phyloP scores from a whole-genome alignment of 2,113 vertebrate species.

The Aplodontia rufa region DNA sequence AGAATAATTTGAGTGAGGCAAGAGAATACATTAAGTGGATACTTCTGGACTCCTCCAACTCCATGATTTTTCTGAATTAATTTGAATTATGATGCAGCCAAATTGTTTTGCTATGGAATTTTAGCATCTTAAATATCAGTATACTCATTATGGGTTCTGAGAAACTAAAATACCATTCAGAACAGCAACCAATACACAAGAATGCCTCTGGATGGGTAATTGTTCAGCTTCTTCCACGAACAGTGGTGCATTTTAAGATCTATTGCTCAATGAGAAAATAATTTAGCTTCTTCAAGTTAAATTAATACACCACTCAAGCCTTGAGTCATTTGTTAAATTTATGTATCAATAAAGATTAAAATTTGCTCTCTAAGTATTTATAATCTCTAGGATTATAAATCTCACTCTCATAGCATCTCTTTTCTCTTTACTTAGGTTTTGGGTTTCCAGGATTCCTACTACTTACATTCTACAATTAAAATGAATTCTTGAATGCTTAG shows the following conservation, averaged over 20 bases:
- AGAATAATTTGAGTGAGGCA: neutral
- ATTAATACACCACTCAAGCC: conserved; percentile 46
- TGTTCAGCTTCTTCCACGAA: conserved; percentile 29
- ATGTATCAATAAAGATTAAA: conserved; percentile 61
- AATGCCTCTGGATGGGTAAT: conserved; percentile 28
- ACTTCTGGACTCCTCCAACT: neutral
- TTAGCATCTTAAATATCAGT: conserved; percentile 37
- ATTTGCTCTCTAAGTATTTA: conserved; percentile 58
- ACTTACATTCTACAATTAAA: neutral
- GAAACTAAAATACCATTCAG: conserved; percentile 19
- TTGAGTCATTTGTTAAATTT: conserved; percentile 61
- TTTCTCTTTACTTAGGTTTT: neutral
- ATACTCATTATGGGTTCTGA: neutral
- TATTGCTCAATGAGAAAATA: neutral
- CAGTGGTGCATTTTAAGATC: conserved; percentile 61
- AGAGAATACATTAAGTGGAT: neutral
- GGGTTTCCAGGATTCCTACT: neutral
- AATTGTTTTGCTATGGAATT: neutral
- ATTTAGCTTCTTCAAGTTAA: conserved; percentile 48
- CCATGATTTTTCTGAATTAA: neutral
- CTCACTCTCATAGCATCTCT: neutral
- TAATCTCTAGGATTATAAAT: conserved; percentile 53
- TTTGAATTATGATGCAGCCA: neutral
- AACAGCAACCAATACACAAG: neutral
- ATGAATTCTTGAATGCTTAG: neutral